Evolutionary conservation across 2,113 vertebrate species (phyloP).

Genomic region (Azemiops feae): DNA sequence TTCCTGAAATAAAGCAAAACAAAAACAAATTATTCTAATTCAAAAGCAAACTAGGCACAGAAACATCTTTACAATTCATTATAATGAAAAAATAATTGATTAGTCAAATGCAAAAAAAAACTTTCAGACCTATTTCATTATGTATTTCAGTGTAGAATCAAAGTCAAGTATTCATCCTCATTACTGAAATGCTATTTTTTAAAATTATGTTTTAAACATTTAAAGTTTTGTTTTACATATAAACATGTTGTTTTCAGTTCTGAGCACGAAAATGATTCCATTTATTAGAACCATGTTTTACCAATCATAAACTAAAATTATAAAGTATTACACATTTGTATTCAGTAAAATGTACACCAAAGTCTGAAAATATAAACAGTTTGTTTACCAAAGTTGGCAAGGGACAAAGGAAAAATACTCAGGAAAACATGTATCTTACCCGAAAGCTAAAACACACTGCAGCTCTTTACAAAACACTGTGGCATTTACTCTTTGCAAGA

Average conservation of each 20-base stretch:
- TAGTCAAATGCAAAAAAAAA: not conserved
- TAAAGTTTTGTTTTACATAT: not conserved
- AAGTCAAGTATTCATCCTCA: not conserved
- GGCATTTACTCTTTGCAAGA: not conserved
- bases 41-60: not conserved
- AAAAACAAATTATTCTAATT: constrained; percentile 9
- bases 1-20: constrained; percentile 70
- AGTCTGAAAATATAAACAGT: constrained; percentile 65
- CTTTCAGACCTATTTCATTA: not conserved
- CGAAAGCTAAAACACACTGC: not conserved
- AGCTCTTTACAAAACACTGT: not conserved
- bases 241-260: not conserved
- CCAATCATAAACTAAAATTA: constrained; percentile 64
- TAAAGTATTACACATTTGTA: constrained; percentile 64
- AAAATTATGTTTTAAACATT: not conserved
- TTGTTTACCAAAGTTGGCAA: constrained; percentile 61
- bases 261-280: not conserved
- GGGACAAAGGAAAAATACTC: constrained; percentile 59
- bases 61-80: not conserved
- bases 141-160: not conserved
- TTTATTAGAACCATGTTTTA: constrained; percentile 44
- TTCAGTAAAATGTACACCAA: constrained; percentile 52
- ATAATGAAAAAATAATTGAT: not conserved
- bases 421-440: constrained; percentile 3
- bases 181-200: not conserved